Percentiles rank a stretch among this genome's conserved stretches.
Evolutionary conservation across 2,888 invertebrate species (phyloP).

Genomic region (Ditula angustiorana): DNA sequence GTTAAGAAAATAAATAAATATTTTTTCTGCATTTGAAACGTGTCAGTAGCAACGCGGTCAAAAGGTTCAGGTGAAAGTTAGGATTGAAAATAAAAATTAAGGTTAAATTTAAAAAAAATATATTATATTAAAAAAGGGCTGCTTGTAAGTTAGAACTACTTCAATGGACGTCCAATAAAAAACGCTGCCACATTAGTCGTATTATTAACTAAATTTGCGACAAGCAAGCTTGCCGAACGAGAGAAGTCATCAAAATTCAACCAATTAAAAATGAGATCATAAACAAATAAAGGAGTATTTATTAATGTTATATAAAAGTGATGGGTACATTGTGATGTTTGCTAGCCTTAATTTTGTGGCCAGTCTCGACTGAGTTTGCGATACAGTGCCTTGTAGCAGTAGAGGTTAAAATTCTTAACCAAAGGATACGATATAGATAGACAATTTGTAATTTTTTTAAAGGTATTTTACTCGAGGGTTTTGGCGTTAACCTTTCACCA

Average conservation of each 20-base stretch:
- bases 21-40: background rate
- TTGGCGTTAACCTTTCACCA: too few relatives aligned
- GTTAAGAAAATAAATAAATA: background rate
- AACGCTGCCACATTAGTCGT: background rate
- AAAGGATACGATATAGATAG: too few relatives aligned
- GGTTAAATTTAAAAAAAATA: background rate
- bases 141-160: background rate
- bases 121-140: background rate
- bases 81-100: background rate
- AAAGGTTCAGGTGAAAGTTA: background rate
- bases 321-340: conserved; percentile 11
- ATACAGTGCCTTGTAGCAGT: too few relatives aligned
- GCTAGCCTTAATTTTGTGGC: background rate
- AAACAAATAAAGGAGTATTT: conserved; percentile 25
- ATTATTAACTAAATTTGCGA: background rate
- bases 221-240: background rate
- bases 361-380: background rate
- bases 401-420: background rate
- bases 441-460: too few relatives aligned
- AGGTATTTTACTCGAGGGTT: too few relatives aligned
- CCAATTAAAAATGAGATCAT: conserved; percentile 35
- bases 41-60: background rate
- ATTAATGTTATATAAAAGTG: background rate
- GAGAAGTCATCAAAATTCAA: conserved; percentile 5
- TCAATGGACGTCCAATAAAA: background rate